Conservation (phyloP, 2,797 vertebrate species). For the Lithobates pipiens region DNA sequence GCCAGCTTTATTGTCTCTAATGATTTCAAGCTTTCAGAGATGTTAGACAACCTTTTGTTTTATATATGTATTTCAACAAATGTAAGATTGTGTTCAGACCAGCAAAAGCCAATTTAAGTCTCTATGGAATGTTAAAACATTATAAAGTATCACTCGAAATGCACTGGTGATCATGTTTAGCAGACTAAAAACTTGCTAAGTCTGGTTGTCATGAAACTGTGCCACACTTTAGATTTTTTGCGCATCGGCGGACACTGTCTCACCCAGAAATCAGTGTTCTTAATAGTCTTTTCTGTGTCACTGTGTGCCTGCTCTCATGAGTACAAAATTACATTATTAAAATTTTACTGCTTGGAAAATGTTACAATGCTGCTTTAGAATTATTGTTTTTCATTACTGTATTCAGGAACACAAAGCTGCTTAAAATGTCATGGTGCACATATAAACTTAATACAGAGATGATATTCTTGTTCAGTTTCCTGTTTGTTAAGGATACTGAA, state of each 20-base stretch:
- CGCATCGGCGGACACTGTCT: neutral
- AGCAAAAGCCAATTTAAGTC: conserved; percentile 22
- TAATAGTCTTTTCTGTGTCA: neutral
- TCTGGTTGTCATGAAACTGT: neutral
- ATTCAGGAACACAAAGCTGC: neutral
- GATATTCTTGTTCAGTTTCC: no score
- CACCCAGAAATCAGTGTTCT: neutral
- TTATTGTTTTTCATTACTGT: neutral
- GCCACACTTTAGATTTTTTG: neutral
- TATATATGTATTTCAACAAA: conserved; percentile 27
- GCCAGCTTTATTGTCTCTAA: conserved; percentile 21
- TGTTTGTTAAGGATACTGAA: no score
- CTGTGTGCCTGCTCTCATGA: neutral
- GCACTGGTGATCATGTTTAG: conserved; percentile 15
- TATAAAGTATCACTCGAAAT: conserved; percentile 18
- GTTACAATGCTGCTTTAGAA: neutral
- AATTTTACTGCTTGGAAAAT: neutral
- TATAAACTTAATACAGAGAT: no score
- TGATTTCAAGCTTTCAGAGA: conserved; percentile 15
- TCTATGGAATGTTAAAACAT: conserved; percentile 16
- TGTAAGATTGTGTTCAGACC: conserved; percentile 17
- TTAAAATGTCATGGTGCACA: neutral
- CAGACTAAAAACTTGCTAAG: conserved; percentile 31
- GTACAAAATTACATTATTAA: neutral
- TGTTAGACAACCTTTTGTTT: conserved; percentile 25